Percentiles rank a stretch among this genome's conserved stretches.
Evolutionary conservation across 1,140 invertebrate genomes (phyloP).

Genomic region (Drosophila prosaltans): DNA sequence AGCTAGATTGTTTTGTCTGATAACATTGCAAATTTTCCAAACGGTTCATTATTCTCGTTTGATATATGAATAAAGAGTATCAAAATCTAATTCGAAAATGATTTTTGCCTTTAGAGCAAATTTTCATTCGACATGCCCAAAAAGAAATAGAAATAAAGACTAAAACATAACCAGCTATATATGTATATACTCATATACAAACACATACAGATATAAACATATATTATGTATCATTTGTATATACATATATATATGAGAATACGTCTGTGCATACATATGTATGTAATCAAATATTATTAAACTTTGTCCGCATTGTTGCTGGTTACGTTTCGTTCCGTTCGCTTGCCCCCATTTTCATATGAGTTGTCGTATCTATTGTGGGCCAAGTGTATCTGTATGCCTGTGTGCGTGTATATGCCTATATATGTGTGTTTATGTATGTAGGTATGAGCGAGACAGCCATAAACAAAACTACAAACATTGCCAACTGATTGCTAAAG

Average conservation of each 20-base stretch:
- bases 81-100: slow-evolving; percentile 4
- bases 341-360: slow-evolving; percentile 75
- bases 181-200: background rate
- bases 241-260: background rate
- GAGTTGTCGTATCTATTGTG: slow-evolving; percentile 60
- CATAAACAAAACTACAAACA: slow-evolving; percentile 73
- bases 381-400: slow-evolving; percentile 61
- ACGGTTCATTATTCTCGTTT: too few species aligned
- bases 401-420: background rate
- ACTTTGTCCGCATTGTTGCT: slow-evolving; percentile 35
- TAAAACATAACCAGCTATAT: slow-evolving; percentile 19
- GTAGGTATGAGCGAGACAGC: slow-evolving; percentile 40
- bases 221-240: too few species aligned
- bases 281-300: slow-evolving; percentile 79
- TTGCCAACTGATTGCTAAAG: slow-evolving; percentile 68
- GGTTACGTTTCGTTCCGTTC: slow-evolving; percentile 63
- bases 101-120: slow-evolving; percentile 24
- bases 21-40: too few species aligned
- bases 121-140: slow-evolving; percentile 37
- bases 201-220: background rate
- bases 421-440: slow-evolving; percentile 29
- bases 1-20: too few species aligned
- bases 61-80: background rate
- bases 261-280: slow-evolving; percentile 1
- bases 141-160: slow-evolving; percentile 15